Base-by-base conservation (phyloP, 1,140 invertebrate species). In the Aphidius gifuensis region DNA sequence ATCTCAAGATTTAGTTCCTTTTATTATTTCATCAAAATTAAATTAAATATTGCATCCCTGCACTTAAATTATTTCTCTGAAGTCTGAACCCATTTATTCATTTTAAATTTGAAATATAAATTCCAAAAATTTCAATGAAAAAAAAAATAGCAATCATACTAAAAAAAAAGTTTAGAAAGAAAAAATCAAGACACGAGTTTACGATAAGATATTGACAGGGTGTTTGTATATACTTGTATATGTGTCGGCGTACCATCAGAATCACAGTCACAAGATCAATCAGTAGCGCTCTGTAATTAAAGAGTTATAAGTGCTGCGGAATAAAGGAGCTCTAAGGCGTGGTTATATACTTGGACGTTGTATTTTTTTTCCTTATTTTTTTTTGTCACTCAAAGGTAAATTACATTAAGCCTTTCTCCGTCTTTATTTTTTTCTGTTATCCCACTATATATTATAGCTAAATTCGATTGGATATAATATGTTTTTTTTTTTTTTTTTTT, bases 271-370 rank as follows among this genome's bases (percentile, higher is more conserved):
- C 66, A 77, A 77, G 78, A 80, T 80, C 79, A 80, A 80, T 80
- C 78, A 76, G 73, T 69, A 68, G 76, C 77, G 76, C 76, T 71
- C 73, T 80, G 74, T 80, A 80, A 80, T 80, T 80, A 80, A 79
- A 77, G 75, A 78, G 76, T 80, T 78, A 79, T 71, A 32, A 32
- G 23, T 32, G 23, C 23, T 32, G 23, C 23, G 23, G 23, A 69
- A 74, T 70, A 67, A 61, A 42, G 62, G 59, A 44, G 42, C n/a
- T 39, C 42, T 21, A 5, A 49, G 50, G 16, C 21, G 49, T 21
- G 21, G 21, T 55, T 55, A 16, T 16, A 16, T 16, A 6, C n/a
- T 42, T 42, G 16, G 42, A 43, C 38, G 39, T 49, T 23, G 39
- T 4, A 39, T 9, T n/a, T 58, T 21, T 47, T 45, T 43, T 43